phyloP scores from a whole-genome alignment of 2,888 invertebrate genomes.

The Drosophila picticornis region DNA sequence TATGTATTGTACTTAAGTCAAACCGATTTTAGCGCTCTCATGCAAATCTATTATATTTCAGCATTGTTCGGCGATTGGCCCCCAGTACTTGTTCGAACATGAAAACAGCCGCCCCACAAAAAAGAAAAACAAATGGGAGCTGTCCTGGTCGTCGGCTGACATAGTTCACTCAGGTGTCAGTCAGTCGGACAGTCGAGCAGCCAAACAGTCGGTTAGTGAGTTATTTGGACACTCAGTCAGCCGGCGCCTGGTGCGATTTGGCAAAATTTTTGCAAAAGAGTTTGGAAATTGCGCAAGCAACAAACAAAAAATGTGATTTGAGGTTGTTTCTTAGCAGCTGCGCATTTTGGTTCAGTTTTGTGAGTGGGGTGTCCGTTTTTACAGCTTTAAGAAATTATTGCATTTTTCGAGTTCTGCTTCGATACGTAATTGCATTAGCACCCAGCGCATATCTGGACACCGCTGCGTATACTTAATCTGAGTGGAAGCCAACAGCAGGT shows the following conservation, averaged over 20 bases:
- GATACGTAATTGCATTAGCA: constrained; percentile 33
- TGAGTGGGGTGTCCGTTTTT: constrained; percentile 19
- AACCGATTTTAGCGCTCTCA: constrained; percentile 7
- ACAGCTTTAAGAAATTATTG: constrained; percentile 41
- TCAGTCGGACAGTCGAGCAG: constrained; percentile 29
- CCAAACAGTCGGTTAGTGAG: constrained; percentile 18
- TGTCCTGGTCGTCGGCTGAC: constrained; percentile 51
- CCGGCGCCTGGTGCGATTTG: constrained; percentile 19
- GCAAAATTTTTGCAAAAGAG: constrained; percentile 32
- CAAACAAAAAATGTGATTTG: constrained; percentile 43
- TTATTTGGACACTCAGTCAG: constrained; percentile 39
- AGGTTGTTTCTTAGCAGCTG: constrained; percentile 42
- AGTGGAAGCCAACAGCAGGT: constrained; percentile 56
- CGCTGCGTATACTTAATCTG: constrained; percentile 56
- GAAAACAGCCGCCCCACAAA: constrained; percentile 40
- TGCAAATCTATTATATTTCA: constrained; percentile 30
- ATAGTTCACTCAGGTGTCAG: constrained; percentile 69
- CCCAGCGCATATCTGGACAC: constrained; percentile 16
- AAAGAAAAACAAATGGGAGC: constrained; percentile 45
- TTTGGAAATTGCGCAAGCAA: constrained; percentile 62
- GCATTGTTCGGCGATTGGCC: constrained; percentile 20
- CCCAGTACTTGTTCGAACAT: constrained; percentile 28
- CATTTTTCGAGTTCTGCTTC: constrained; percentile 34
- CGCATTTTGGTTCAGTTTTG: constrained; percentile 10
- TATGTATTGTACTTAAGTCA: constrained; percentile 25